Evolutionary conservation across 2,797 vertebrate species (phyloP).

Genomic region (Thalassophryne amazonica): DNA sequence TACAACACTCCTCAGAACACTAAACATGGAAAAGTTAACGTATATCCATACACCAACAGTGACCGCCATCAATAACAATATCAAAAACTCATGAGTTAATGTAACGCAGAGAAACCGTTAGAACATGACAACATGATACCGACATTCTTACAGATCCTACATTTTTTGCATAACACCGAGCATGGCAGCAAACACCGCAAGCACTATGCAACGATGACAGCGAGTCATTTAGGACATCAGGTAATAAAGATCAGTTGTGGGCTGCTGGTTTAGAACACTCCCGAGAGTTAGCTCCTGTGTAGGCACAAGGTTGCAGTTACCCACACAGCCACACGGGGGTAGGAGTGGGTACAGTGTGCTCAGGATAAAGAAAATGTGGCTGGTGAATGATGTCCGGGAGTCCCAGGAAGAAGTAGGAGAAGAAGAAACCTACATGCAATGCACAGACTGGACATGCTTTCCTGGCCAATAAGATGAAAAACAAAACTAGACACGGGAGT

Average conservation of each 20-base stretch:
- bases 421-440: conserved; percentile 45
- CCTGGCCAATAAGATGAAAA: conserved; percentile 25
- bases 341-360: conserved; percentile 34
- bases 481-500: conserved; percentile 13
- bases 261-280: not conserved
- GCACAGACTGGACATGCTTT: conserved; percentile 45
- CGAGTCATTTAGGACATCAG: conserved; percentile 39
- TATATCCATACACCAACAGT: conserved; percentile 63
- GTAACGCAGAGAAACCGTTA: conserved; percentile 34
- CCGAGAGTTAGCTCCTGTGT: not conserved
- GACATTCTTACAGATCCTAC: conserved; percentile 35
- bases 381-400: conserved; percentile 39
- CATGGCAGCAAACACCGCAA: conserved; percentile 55
- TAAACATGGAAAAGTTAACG: conserved; percentile 38
- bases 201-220: conserved; percentile 46
- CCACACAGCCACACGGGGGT: conserved; percentile 42
- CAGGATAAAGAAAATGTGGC: conserved; percentile 31
- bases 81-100: conserved; percentile 28
- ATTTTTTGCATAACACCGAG: conserved; percentile 52
- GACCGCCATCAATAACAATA: conserved; percentile 47
- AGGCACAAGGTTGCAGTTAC: conserved; percentile 24
- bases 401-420: conserved; percentile 5
- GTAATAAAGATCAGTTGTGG: conserved; percentile 12
- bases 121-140: conserved; percentile 24
- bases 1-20: conserved; percentile 25